Evolutionary conservation across 2,888 invertebrate genomes (phyloP).

Genomic region (Malacosoma neustria): DNA sequence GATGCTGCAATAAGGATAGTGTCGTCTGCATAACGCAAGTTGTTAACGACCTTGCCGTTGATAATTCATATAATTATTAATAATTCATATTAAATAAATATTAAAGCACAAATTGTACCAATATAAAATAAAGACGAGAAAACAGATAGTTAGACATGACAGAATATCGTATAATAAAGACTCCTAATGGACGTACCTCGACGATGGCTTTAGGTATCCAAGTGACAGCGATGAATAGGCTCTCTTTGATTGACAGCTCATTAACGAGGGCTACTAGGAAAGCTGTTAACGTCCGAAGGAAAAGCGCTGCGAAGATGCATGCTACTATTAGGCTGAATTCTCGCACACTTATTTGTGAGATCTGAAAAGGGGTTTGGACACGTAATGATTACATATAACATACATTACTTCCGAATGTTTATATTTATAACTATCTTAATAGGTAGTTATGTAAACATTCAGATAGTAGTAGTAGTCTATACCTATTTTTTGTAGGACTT

Average conservation of each 20-base stretch:
- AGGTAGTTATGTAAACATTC: too few species aligned
- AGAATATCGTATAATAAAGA: not conserved
- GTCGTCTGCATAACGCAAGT: too few species aligned
- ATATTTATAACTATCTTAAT: too few species aligned
- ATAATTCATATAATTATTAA: too few species aligned
- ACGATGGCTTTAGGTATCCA: constrained; percentile 70
- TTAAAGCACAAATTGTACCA: too few species aligned
- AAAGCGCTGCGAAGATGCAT: constrained; percentile 46
- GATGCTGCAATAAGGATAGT: too few species aligned
- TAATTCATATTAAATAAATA: too few species aligned
- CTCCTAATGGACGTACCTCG: constrained; percentile 35
- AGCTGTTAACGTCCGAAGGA: constrained; percentile 50
- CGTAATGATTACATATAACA: too few species aligned
- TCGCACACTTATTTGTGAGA: constrained; percentile 37
- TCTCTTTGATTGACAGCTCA: constrained; percentile 50
- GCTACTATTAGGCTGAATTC: constrained; percentile 49
- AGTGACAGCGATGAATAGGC: constrained; percentile 54
- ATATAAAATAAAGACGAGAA: not conserved
- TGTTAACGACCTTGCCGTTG: too few species aligned
- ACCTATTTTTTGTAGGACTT: too few species aligned
- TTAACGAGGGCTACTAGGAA: constrained; percentile 53
- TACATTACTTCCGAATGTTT: too few species aligned
- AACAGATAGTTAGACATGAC: not conserved
- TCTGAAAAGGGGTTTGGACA: constrained; percentile 29
- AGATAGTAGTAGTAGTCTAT: too few species aligned